Percentiles rank a stretch among this genome's conserved stretches.
These are phyloP conservation scores for Streblospio benedicti DNA, from an alignment of 1,140 invertebrate genomes.

Conservation along the genomic window DNA sequence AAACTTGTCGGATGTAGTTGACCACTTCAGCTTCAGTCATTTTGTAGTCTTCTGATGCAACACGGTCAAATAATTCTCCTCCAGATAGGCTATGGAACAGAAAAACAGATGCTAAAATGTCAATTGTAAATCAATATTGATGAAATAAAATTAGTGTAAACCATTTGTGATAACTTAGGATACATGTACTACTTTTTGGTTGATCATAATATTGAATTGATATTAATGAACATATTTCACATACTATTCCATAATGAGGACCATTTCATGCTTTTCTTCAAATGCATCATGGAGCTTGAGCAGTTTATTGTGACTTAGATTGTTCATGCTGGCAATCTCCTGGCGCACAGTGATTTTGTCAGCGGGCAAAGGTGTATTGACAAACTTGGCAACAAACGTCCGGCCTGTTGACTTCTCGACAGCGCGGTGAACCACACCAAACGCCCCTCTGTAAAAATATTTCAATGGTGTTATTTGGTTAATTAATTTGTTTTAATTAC, in stretches of 20 bases:
- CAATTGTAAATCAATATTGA: not conserved
- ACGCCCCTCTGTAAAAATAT: constrained; percentile 68
- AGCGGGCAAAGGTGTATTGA: constrained; percentile 86
- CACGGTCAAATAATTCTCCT: constrained; percentile 95
- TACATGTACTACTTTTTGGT: no score
- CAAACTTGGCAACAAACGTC: constrained; percentile 98
- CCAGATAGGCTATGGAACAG: constrained; percentile 76
- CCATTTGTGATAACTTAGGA: no score
- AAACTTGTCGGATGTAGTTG: constrained; percentile 98
- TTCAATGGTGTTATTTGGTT: no score
- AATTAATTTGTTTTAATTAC: no score
- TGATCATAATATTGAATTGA: no score
- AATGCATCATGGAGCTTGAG: constrained; percentile 98
- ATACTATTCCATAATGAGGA: constrained; percentile 97
- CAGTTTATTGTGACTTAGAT: constrained; percentile 91
- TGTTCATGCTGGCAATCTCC: constrained; percentile 99
- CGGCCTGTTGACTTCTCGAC: constrained; percentile 90
- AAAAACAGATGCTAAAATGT: constrained; percentile 16
- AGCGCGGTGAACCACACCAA: constrained; percentile 96
- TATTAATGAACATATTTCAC: no score
- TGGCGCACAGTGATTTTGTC: constrained; percentile 95
- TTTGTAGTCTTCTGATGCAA: constrained; percentile 91
- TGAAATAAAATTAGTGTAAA: no score
- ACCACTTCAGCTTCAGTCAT: constrained; percentile 99
- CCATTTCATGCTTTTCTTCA: constrained; percentile 98